Evolutionary conservation across 2,113 vertebrate genomes (phyloP), one percentile per base, ranked within the genome.

Genomic region (Cnemophilus loriae): DNA sequence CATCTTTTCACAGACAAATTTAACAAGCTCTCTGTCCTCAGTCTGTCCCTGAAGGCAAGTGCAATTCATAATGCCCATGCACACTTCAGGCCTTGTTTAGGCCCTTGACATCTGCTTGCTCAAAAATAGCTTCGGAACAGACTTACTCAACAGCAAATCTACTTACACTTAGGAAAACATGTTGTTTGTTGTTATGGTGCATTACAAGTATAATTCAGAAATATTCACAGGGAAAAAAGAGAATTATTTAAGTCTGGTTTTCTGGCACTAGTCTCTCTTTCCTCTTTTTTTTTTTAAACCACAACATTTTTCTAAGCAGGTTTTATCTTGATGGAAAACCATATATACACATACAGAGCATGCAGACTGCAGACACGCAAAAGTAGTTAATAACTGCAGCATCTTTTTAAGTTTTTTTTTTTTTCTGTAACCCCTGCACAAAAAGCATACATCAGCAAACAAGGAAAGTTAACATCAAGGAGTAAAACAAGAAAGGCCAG

Each of bases 401-500:
- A 89, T 90, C 94, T 63, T 92, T 78, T 85, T 11, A 53, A 55
- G 50, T 28, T 16, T 39, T 80, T 26, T 56, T 59, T 71, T 93
- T 81, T 84, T 78, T 5, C 68, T 87, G 82, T 91, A 93, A 79
- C 41, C 57, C 13, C n/a, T n/a, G 65, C 28, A 81, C n/a, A 88
- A 87, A 95, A 92, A 84, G 70, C 91, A 78, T 50, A 86, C 32
- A 93, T 92, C 92, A 92, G 84, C 86, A 96, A 96, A 95, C 78
- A 91, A 81, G 56, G 64, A 32, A 93, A 83, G 64, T 73, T 78
- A 94, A 87, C 88, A 84, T 64, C 89, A 94, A 92, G 81, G 94
- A 96, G 46, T 94, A 84, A 95, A 95, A 86, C 61, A 96, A 97
- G 95, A 96, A 95, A 96, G 95, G 95, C 91, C 81, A 94, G 87